Evolutionary conservation across 2,888 invertebrate genomes (phyloP).

Genomic region (Scaeva pyrastri): DNA sequence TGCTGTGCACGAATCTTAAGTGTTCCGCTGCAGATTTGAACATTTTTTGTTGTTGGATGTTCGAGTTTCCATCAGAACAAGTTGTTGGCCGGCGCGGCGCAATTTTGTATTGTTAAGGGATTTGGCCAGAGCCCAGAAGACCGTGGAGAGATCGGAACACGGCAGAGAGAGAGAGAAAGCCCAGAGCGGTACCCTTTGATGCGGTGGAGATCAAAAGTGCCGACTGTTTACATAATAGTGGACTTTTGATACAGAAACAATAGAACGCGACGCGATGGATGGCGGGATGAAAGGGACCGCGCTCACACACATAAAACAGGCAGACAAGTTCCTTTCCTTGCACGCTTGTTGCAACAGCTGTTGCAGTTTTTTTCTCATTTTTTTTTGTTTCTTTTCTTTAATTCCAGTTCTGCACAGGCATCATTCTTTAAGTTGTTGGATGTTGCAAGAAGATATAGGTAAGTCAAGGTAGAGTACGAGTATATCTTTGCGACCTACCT

Average conservation of each 20-base stretch:
- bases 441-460: neutral
- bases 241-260: constrained; percentile 86
- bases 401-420: neutral
- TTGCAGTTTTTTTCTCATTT: constrained; percentile 36
- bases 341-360: constrained; percentile 71
- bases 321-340: constrained; percentile 69
- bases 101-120: constrained; percentile 64
- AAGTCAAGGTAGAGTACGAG: too few species aligned
- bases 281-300: constrained; percentile 83
- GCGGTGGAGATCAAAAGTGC: constrained; percentile 87
- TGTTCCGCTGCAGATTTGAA: constrained; percentile 61
- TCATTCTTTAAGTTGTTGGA: neutral
- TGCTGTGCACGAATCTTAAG: constrained; percentile 53
- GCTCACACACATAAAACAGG: constrained; percentile 49
- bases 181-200: constrained; percentile 80
- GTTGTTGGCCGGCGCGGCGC: constrained; percentile 51
- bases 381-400: neutral
- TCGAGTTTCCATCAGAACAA: constrained; percentile 45
- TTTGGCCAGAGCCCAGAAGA: constrained; percentile 39
- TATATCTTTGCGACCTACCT: neutral
- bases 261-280: constrained; percentile 79
- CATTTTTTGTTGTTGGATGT: constrained; percentile 41
- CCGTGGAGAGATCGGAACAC: constrained; percentile 44
- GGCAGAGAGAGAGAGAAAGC: constrained; percentile 41
- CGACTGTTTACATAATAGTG: constrained; percentile 89